Conservation (phyloP, 2,113 vertebrate species). For the Bambusicola thoracicus region DNA sequence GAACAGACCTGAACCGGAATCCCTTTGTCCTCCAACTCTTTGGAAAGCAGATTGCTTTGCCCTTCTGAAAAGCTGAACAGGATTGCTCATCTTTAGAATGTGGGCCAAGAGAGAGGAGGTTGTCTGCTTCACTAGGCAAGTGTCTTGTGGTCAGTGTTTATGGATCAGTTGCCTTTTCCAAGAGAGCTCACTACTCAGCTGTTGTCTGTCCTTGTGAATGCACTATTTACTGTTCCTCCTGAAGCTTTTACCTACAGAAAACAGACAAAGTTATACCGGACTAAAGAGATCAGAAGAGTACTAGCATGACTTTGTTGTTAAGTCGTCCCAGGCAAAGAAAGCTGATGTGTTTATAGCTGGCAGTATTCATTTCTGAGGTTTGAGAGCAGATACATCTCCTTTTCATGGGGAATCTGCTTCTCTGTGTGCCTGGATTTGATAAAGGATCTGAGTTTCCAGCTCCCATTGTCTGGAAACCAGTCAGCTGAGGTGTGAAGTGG, state of each 20-base stretch:
- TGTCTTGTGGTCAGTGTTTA: background rate
- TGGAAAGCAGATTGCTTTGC: background rate
- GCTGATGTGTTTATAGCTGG: background rate
- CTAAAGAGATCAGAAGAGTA: background rate
- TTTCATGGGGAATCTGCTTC: background rate
- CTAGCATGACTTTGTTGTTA: background rate
- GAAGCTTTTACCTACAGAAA: background rate
- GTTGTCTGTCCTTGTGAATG: background rate
- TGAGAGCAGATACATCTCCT: background rate
- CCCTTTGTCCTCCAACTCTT: background rate
- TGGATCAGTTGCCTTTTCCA: background rate
- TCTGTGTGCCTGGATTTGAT: background rate
- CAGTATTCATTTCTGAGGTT: background rate
- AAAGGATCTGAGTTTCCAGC: background rate
- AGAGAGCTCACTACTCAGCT: background rate
- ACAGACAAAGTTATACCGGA: background rate
- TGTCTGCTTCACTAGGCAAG: background rate
- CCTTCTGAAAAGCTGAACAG: background rate
- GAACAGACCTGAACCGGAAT: background rate
- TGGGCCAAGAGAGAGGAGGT: background rate
- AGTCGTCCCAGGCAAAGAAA: background rate
- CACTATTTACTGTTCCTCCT: background rate
- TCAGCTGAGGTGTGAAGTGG: background rate
- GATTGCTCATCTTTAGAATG: background rate
- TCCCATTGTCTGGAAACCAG: background rate